Evolutionary conservation across 1,140 invertebrate genomes (phyloP).

Genomic region (Maniola jurtina): DNA sequence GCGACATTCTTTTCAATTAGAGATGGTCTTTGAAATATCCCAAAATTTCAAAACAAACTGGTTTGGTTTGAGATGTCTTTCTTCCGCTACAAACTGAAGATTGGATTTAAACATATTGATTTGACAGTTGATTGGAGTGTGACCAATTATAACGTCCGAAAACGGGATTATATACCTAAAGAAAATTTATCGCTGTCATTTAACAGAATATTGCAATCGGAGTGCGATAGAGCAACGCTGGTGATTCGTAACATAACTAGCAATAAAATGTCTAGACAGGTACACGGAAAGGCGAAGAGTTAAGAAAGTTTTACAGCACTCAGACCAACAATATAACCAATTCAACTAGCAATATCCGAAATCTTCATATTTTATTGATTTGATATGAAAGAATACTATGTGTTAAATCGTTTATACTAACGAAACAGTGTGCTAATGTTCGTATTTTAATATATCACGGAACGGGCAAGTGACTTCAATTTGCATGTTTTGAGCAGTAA

Average conservation of each 20-base stretch:
- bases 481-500: slow-evolving; percentile 26
- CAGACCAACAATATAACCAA: background rate
- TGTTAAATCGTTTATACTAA: background rate
- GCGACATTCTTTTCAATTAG: background rate
- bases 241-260: background rate
- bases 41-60: background rate
- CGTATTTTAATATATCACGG: slow-evolving; percentile 12
- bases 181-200: too few relatives aligned
- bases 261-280: background rate
- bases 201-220: too few relatives aligned
- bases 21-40: background rate
- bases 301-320: background rate
- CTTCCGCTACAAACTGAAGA: too few relatives aligned
- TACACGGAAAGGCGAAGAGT: background rate
- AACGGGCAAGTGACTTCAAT: slow-evolving; percentile 18
- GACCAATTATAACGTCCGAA: too few relatives aligned
- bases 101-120: too few relatives aligned
- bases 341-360: too few relatives aligned
- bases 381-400: background rate
- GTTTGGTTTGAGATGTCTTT: background rate
- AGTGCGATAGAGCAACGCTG: too few relatives aligned
- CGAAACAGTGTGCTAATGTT: background rate
- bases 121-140: too few relatives aligned
- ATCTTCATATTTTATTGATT: too few relatives aligned
- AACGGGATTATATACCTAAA: too few relatives aligned